Evolutionary conservation across 2,888 invertebrate genomes (phyloP).

Genomic region (Drosophila anomelani): DNA sequence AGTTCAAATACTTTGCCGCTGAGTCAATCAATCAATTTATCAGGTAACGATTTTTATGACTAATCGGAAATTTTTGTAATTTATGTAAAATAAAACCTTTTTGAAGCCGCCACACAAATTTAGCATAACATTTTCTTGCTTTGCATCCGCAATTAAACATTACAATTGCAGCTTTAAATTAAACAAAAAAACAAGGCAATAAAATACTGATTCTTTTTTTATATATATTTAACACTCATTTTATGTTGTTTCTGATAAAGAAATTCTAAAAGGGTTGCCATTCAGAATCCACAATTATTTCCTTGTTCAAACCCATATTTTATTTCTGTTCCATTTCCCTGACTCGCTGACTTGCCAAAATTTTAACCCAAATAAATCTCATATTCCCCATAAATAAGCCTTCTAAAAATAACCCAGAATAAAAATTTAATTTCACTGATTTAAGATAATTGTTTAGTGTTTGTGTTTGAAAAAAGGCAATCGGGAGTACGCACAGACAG

Average conservation of each 20-base stretch:
- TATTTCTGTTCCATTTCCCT: background rate
- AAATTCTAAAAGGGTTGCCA: background rate
- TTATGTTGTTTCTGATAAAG: background rate
- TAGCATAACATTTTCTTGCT: slow-evolving; percentile 8
- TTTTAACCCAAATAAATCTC: slow-evolving; percentile 16
- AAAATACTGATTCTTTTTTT: background rate
- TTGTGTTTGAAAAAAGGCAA: slow-evolving; percentile 21
- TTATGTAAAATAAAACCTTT: slow-evolving; percentile 7
- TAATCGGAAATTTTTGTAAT: slow-evolving; percentile 27
- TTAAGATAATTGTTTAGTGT: slow-evolving; percentile 17
- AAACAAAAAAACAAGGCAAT: background rate
- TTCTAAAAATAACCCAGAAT: slow-evolving; percentile 25
- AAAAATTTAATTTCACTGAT: slow-evolving; percentile 25
- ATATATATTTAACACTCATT: background rate
- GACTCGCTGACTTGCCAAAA: background rate
- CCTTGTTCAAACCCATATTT: background rate
- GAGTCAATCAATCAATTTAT: slow-evolving; percentile 14
- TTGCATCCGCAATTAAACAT: slow-evolving; percentile 19
- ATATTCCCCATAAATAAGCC: background rate
- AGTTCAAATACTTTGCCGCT: background rate
- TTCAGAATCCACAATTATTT: background rate
- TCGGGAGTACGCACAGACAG: slow-evolving; percentile 28
- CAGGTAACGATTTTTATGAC: slow-evolving; percentile 12
- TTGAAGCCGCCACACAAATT: background rate
- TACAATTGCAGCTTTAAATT: slow-evolving; percentile 21